Base-by-base conservation (phyloP, 2,797 vertebrate genomes). In the Anabacerthia variegaticeps region DNA sequence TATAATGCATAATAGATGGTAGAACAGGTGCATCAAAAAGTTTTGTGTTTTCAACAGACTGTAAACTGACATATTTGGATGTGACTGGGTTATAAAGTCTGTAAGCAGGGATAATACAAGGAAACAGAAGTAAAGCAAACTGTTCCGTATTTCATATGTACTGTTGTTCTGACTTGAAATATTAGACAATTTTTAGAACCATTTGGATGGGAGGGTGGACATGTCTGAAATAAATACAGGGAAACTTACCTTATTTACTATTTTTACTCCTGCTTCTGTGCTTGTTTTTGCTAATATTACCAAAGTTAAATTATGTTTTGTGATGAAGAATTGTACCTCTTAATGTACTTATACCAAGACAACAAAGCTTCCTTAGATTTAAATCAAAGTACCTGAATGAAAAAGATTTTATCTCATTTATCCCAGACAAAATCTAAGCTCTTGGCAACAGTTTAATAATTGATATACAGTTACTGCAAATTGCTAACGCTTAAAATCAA, bases 1-100 rank as follows among this genome's bases (percentile, higher is more conserved):
- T 92, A 73, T 87, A 93, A 76, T 63, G 23, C 24, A 66, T 69
- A 91, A 85, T 92, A 77, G 56, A 81, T 34, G 18, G 71, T 92
- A 89, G 72, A 97, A 95, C 93, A 96, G 95, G 85, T 97, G 94
- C 68, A 88, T 71, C 51, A 75, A 66, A 79, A 94, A 93, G 39
- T 78, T 96, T 91, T 91, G 9, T 65, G 68, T 81, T 95, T 96
- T 56, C 27, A 65, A 84, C 62, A 90, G 87, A 87, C 66, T 95
- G 85, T 55, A 84, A 88, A 61, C 39, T 62, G 61, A 81, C 26
- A 56, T 94, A 88, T 74, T 89, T 76, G 54, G 32, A 81, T 81
- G 69, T 62, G 73, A 91, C 32, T 72, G 43, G 36, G 34, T 65
- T 94, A 77, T 39, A 74, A 75, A 95, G 43, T 65, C 75, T 76